Base-by-base conservation (phyloP, 2,113 vertebrate species). In the Chaetodon auriga region DNA sequence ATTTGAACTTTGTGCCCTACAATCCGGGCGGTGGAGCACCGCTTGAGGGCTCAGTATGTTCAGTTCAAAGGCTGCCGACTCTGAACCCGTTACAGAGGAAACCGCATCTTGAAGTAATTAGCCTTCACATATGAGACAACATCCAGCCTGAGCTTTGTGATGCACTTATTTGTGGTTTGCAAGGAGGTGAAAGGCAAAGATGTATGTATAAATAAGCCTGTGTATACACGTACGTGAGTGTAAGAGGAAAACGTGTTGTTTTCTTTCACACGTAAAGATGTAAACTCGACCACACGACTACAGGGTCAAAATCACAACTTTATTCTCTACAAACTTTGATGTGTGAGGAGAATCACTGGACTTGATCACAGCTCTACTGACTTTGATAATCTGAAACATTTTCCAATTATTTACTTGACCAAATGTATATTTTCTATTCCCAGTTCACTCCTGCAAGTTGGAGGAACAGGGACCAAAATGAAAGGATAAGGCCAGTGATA, bases 101-200 rank as follows among this genome's bases (percentile, higher is more conserved):
- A 74, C 60, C 51, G 54, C 71, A 69, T 30, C n/a, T 57, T 63
- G 55, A 25, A 73, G 63, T 83, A 35, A 85, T 76, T 84, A 61
- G 25, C 43, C 51, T 58, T 14, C 55, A 60, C 23, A 64, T 57
- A 38, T 25, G 7, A 71, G 72, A 81, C 46, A 77, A 78, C 60
- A 73, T 15, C 54, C 10, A 55, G 45, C 23, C 18, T 45, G 8
- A 68, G 72, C 45, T 77, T 66, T 75, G 76, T 78, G 66, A 81
- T 71, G 73, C 11, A 55, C n/a, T 4, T 30, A 45, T 48, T 78
- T 35, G 77, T 53, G 41, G n/a, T 69, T 45, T 68, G 1, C 51
- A 70, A 23, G 5, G 15, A 75, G 61, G 19, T 65, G n/a, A 78
- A 80, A 53, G 25, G n/a, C 58, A 58, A 15, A 60, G 21, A 46